These are phyloP conservation scores for Trachelus stipa DNA, from an alignment of 2,888 invertebrate species.

Conservation along the genomic window DNA sequence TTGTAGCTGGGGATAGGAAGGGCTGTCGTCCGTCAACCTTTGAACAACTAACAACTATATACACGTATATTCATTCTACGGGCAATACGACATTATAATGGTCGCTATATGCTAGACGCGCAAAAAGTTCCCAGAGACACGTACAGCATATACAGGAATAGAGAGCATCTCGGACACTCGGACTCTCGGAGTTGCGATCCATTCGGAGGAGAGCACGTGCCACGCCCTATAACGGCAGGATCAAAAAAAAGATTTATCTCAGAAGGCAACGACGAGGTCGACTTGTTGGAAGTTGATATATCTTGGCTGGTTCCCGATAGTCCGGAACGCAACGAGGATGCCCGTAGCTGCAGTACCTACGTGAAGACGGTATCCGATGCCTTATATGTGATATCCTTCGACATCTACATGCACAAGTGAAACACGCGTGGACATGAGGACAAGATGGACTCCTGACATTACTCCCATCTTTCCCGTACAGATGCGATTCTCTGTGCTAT, in stretches of 20 bases:
- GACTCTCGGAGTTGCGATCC: background rate
- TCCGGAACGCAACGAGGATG: background rate
- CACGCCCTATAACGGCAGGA: conserved; percentile 10
- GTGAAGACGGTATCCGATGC: conserved; percentile 1
- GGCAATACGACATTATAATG: background rate
- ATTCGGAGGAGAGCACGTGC: conserved; percentile 8
- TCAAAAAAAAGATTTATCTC: background rate
- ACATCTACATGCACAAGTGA: background rate
- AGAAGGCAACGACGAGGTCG: conserved; percentile 11
- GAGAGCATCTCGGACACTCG: conserved; percentile 5
- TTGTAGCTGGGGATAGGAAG: background rate
- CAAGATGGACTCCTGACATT: background rate
- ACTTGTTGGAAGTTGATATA: conserved; percentile 6
- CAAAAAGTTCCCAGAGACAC: background rate
- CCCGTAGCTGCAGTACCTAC: background rate
- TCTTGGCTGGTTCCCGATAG: conserved; percentile 7
- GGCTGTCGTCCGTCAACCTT: background rate
- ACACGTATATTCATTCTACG: background rate
- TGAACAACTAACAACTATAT: background rate
- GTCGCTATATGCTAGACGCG: background rate
- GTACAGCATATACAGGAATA: background rate
- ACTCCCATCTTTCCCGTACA: background rate
- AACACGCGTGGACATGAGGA: background rate
- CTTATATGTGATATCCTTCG: conserved; percentile 2
- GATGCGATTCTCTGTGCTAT: background rate